phyloP scores from a whole-genome alignment of 1,140 invertebrate genomes.

The Aphelenchoides avenae region DNA sequence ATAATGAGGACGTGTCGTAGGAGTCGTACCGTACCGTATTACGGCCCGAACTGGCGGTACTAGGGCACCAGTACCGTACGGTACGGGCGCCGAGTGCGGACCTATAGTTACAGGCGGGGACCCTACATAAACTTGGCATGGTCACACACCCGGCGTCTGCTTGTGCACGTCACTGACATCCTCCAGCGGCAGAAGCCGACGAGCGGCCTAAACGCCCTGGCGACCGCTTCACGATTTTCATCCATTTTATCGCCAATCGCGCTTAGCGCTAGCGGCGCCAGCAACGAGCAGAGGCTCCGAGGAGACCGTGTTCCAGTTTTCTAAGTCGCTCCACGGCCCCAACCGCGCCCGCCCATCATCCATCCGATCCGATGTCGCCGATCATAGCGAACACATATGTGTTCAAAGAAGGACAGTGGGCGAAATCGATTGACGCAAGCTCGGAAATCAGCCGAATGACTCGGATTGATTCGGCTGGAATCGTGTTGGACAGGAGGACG shows the following conservation, averaged over 20 bases:
- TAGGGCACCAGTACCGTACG: too few relatives aligned
- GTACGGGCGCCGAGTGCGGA: too few relatives aligned
- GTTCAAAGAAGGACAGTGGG: slow-evolving; percentile 19
- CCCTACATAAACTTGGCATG: too few relatives aligned
- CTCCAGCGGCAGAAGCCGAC: slow-evolving; percentile 47
- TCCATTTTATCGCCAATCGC: slow-evolving; percentile 37
- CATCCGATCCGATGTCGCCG: slow-evolving; percentile 16
- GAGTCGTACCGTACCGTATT: too few relatives aligned
- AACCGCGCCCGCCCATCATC: slow-evolving; percentile 29
- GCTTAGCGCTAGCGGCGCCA: slow-evolving; percentile 47
- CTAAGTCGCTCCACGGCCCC: slow-evolving; percentile 32
- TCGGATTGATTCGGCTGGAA: slow-evolving; percentile 37
- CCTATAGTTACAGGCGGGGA: too few relatives aligned
- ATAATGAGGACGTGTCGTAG: too few relatives aligned
- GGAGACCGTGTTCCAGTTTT: slow-evolving; percentile 15
- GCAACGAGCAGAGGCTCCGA: slow-evolving; percentile 30
- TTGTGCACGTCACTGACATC: too few relatives aligned
- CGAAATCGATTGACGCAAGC: slow-evolving; percentile 33
- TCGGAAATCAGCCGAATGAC: slow-evolving; percentile 35
- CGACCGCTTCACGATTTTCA: slow-evolving; percentile 41
- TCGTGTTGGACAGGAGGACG: slow-evolving; percentile 17
- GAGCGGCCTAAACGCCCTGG: slow-evolving; percentile 47
- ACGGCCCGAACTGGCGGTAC: too few relatives aligned
- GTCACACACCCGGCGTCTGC: too few relatives aligned
- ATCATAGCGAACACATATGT: slow-evolving; percentile 4